Conservation (phyloP, 2,797 vertebrate species). For the Chloroceryle amazona region DNA sequence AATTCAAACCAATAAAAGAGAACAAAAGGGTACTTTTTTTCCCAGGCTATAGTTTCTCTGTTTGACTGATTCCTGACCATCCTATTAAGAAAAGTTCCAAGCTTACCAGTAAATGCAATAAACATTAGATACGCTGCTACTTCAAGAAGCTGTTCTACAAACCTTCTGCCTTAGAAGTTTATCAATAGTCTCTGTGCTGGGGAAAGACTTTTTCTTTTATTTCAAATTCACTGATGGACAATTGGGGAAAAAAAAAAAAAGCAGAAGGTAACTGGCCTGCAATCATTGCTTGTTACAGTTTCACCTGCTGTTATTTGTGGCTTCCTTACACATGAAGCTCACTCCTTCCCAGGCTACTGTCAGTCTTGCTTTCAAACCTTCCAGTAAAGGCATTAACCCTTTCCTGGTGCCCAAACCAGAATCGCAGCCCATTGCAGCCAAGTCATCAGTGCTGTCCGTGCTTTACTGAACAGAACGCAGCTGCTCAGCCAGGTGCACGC, state of each 20-base stretch:
- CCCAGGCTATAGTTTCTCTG: slow-evolving; percentile 30
- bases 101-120: neutral
- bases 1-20: slow-evolving; percentile 53
- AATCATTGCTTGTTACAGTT: neutral
- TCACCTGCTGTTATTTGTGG: neutral
- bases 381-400: neutral
- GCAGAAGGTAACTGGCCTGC: neutral
- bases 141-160: neutral
- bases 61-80: slow-evolving; percentile 44
- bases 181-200: neutral
- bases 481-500: neutral
- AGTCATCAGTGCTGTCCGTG: neutral
- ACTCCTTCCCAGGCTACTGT: neutral
- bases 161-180: neutral
- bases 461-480: neutral
- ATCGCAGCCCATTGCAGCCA: neutral
- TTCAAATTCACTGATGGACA: neutral
- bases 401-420: neutral
- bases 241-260: neutral
- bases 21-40: slow-evolving; percentile 31
- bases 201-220: neutral
- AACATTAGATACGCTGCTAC: neutral
- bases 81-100: slow-evolving; percentile 13
- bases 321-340: neutral
- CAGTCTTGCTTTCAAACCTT: neutral